Base-by-base conservation (phyloP, 2,113 vertebrate species). In the Cyphomyrus discorhynchus region DNA sequence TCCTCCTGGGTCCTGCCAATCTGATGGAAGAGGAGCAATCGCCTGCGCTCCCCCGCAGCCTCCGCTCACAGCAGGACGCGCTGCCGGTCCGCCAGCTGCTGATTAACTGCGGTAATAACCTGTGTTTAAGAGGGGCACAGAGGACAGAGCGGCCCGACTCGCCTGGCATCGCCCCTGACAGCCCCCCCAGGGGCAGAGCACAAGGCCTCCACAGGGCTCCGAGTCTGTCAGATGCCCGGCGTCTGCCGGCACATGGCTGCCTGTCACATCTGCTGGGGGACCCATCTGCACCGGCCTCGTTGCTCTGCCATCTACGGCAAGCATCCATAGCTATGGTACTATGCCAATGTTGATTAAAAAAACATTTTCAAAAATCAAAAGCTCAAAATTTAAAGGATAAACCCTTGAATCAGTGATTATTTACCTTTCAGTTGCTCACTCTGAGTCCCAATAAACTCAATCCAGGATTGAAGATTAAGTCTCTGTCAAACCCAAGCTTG, bases 1-100 rank as follows among this genome's bases (percentile, higher is more conserved):
- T 91, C 91, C 91, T 90, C 92, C 74, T 82, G 88, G 87, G 90
- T 62, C 80, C 91, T 93, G 92, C 93, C 92, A 94, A 90, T 74
- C 92, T 94, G 89, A 93, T 93, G 91, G 91, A 93, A 93, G 91
- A 93, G 90, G 74, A 89, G 91, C 91, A 92, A 93, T 93, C 92
- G 92, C 62, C 77, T 62, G 52, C 2, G 45, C 58, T 88, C 91
- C 90, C 90, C 87, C 39, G 35, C 52, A 53, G 89, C 42, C 24
- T 89, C 42, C 49, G 39, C 91, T 83, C 88, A 84, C 92, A 93
- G 91, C 91, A 88, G 90, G 91, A 83, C 8, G 24, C 2, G 47
- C 42, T 83, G 88, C 91, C 88, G 90, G 86, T 90, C 88, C 52
- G 15, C 87, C 89, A 53, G 88, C 88, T 88, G 84, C 89, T 93